Base-by-base conservation (phyloP, 2,888 invertebrate species). In the Eristalinus sepulchralis region DNA sequence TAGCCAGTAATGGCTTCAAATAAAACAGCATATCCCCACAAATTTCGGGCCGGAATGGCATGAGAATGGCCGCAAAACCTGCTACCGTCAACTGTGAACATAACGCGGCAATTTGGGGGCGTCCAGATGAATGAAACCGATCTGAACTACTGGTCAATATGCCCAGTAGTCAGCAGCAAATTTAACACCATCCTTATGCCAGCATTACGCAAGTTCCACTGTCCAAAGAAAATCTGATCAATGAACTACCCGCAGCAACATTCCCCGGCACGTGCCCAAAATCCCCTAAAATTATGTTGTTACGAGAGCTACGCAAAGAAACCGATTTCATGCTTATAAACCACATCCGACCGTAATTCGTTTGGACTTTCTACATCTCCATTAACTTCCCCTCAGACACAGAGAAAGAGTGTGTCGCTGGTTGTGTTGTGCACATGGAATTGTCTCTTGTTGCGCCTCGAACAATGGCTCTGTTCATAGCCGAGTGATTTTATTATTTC, bases 401-500 rank as follows among this genome's bases (percentile, higher is more conserved):
- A 34, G 47, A 62, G 60, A 68, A 22, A 62, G 39, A 39, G 39
- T 39, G 39, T 17, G 5, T 39, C 13, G 27, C 27, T 27, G 27
- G 27, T n/a, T n/a, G 27, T 27, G 27, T 27, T n/a, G 39, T 47
- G 17, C 47, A 17, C 17, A 17, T 47, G 39, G 13, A 47, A 55
- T 62, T 70, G 55, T 31, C 11, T 63, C 27, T 33, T 63, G 53
- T 78, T 71, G 31, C 71, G 78, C 59, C 71, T 71, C 39, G 39
- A 78, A 71, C 47, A 47, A 78, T 71, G 57, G 59, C 64, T 39
- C 39, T 63, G 33, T 71, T 57, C 27, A 78, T 71, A 71, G 64
- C 59, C 64, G 78, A 71, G 57, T 78, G 78, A 57, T 64, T 78
- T 78, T 71, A 78, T 71, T 78, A 60, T 78, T 39, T 71, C 55